Percentiles rank a stretch among this genome's conserved stretches.
These are phyloP conservation scores for Magallana gigas DNA, from an alignment of 1,140 invertebrate species.

Conservation along the genomic window DNA sequence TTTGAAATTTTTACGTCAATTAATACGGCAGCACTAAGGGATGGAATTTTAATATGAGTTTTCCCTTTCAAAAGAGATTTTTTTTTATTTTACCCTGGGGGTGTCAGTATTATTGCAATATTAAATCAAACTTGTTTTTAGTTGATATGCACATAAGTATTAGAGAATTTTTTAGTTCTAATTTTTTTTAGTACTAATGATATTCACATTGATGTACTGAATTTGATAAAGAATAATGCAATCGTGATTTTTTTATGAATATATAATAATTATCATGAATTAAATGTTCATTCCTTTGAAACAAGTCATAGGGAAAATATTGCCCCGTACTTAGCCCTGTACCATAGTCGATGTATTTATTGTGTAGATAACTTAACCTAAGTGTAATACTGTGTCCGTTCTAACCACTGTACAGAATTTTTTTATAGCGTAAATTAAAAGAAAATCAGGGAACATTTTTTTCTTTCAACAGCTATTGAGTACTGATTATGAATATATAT, in stretches of 20 bases:
- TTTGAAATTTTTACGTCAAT: slow-evolving; percentile 15
- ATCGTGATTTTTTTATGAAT: background rate
- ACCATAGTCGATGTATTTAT: background rate
- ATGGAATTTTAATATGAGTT: slow-evolving; percentile 14
- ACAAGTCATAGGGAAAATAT: background rate
- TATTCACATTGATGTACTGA: too few species aligned
- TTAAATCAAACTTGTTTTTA: slow-evolving; percentile 30
- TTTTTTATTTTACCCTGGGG: background rate
- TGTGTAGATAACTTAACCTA: background rate
- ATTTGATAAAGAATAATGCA: too few species aligned
- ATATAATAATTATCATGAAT: background rate
- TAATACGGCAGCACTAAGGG: background rate
- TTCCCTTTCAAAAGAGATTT: background rate
- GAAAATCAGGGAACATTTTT: slow-evolving; percentile 33
- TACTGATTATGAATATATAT: background rate
- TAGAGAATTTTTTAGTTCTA: background rate
- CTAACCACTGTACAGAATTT: slow-evolving; percentile 26
- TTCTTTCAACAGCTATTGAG: background rate
- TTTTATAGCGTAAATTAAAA: slow-evolving; percentile 22
- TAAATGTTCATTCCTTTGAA: background rate
- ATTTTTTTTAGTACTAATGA: too few species aligned
- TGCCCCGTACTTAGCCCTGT: slow-evolving; percentile 19
- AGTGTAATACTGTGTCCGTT: background rate
- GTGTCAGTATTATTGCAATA: slow-evolving; percentile 24
- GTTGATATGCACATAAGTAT: slow-evolving; percentile 26